A percentile compares a stretch with the other conserved stretches of the same genome.
These are phyloP conservation scores for Wiebesia pumilae DNA, from an alignment of 1,140 invertebrate genomes.

Conservation along the genomic window DNA sequence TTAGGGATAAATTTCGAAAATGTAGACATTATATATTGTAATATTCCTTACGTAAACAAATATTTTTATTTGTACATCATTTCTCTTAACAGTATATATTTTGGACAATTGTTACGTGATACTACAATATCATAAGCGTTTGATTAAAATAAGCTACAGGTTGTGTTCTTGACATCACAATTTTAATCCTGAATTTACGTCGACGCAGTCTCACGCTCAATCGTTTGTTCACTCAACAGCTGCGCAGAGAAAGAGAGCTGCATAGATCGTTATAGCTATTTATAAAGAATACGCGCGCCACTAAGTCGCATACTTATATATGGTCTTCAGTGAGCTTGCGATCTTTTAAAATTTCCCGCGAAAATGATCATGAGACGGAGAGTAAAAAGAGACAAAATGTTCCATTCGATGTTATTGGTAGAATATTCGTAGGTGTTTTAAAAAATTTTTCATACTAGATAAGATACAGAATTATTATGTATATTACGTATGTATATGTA, in stretches of 20 bases:
- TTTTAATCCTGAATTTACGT: slow-evolving; percentile 3
- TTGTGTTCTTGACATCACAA: background rate
- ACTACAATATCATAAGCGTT: background rate
- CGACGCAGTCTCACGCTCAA: background rate
- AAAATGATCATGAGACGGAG: background rate
- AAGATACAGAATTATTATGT: no score
- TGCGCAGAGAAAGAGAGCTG: slow-evolving; percentile 34
- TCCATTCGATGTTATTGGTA: background rate
- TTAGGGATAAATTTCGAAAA: background rate
- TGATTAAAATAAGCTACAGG: background rate
- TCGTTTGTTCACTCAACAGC: slow-evolving; percentile 18
- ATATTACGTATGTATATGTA: no score
- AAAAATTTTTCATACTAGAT: no score
- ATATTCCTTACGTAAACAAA: background rate
- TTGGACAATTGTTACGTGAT: background rate
- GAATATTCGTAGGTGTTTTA: no score
- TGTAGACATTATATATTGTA: background rate
- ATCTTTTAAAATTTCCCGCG: slow-evolving; percentile 42
- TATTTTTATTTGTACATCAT: background rate
- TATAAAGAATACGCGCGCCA: slow-evolving; percentile 52
- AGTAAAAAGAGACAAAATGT: background rate
- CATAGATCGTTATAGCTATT: slow-evolving; percentile 54
- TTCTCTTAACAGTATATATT: no score
- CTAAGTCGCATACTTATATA: background rate
- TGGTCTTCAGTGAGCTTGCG: background rate